Conservation (phyloP, 2,113 vertebrate species). For the Myrmecobius fasciatus region DNA sequence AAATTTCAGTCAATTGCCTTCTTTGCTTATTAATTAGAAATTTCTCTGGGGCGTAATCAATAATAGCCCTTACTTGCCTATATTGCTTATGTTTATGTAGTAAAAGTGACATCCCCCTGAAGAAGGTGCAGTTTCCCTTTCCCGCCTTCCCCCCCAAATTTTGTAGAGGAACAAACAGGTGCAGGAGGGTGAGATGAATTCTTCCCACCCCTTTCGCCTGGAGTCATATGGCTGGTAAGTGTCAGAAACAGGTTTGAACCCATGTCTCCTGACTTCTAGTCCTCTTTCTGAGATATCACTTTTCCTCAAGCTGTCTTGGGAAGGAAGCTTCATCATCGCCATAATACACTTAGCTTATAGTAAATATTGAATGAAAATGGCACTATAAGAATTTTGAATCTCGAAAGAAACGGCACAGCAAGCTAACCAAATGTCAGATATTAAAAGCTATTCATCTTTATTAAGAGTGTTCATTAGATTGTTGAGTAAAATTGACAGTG, state of each 20-base stretch:
- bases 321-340: background rate
- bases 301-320: background rate
- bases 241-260: background rate
- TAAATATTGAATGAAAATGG: background rate
- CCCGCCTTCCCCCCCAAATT: background rate
- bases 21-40: background rate
- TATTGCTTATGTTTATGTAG: background rate
- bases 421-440: background rate
- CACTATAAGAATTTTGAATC: background rate
- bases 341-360: background rate
- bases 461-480: background rate
- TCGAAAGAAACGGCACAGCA: background rate
- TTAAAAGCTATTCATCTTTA: background rate
- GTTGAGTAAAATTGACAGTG: background rate
- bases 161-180: background rate
- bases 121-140: background rate
- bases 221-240: background rate
- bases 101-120: background rate
- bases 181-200: background rate
- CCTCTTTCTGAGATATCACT: background rate
- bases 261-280: background rate
- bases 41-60: background rate
- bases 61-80: background rate
- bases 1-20: background rate
- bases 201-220: background rate